Evolutionary conservation across 2,888 invertebrate species (phyloP), one percentile per base, ranked within the genome.

Genomic region (Melanchra persicariae): DNA sequence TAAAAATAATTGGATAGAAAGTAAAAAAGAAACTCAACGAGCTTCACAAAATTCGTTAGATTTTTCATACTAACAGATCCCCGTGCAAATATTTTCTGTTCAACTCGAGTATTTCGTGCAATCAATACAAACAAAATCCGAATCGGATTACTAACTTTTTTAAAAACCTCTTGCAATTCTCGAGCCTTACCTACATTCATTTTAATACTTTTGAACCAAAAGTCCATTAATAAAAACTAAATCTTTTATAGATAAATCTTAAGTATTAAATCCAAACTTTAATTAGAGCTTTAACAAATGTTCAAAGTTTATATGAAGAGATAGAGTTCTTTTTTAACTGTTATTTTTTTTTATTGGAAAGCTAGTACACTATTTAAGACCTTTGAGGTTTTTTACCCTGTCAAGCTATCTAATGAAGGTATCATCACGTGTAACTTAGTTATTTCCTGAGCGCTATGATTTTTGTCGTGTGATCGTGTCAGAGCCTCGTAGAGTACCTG

Each of bases 161-260:
- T 8, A 5, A 40, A 76, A 55, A 34, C 43, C 34, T 45, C 26
- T 60, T 60, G 51, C 61, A 60, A 55, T 26, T 72, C 66, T 66
- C 45, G 43, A 52, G 22, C 17, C 65, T 64, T 54, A 45, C 45
- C 57, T 37, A 54, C 55, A 75, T 51, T 80, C 17, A 24, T 70
- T 55, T 59, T 51, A 81, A 67, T 77, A 58, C 47, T 30, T 81
- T 67, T 30, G 59, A 49, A 77, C 60, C 45, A 52, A 61, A 67
- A 59, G 47, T 59, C 64, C 67, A 77, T 79, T 82, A 72, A 65
- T 81, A 79, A 79, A 77, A 79, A 77, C 78, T 82, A 77, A 79
- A 83, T 83, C 80, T 78, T 82, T 66, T 59, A 83, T 66, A 75
- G 80, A 81, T 81, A 79, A 83, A 82, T 81, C 79, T 72, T 57